Conservation (phyloP, 2,113 vertebrate genomes). For the Elgaria multicarinata region DNA sequence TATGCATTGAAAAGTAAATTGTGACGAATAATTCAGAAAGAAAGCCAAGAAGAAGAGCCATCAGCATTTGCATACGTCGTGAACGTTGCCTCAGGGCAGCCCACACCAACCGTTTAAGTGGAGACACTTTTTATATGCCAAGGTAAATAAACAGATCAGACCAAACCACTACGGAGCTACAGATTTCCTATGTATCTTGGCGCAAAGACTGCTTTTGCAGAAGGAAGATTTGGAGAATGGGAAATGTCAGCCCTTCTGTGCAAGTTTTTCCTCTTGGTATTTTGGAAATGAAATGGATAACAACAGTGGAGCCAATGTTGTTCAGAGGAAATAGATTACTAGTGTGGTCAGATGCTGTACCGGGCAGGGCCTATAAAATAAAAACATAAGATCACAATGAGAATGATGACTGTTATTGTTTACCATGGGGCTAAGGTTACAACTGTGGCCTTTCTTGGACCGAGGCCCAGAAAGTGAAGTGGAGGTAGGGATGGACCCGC, state of each 20-base stretch:
- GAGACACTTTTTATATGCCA: constrained; percentile 17
- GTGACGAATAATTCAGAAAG: constrained; percentile 11
- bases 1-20: background rate
- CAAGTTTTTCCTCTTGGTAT: constrained; percentile 24
- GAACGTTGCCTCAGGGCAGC: constrained; percentile 11
- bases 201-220: constrained; percentile 4
- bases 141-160: constrained; percentile 42
- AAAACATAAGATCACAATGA: background rate
- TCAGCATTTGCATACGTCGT: background rate
- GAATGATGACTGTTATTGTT: background rate
- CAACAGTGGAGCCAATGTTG: background rate
- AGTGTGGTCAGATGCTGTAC: background rate
- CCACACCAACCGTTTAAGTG: background rate
- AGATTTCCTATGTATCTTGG: constrained; percentile 2
- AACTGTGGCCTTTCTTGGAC: background rate
- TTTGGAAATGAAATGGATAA: constrained; percentile 29
- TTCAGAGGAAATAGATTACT: constrained; percentile 19
- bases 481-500: no score
- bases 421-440: background rate
- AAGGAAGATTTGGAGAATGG: constrained; percentile 31
- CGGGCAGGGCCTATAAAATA: background rate
- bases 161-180: background rate
- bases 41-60: background rate
- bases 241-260: constrained; percentile 38
- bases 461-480: background rate